Evolutionary conservation across 2,113 vertebrate species (phyloP).

Genomic region (Cygnus atratus): DNA sequence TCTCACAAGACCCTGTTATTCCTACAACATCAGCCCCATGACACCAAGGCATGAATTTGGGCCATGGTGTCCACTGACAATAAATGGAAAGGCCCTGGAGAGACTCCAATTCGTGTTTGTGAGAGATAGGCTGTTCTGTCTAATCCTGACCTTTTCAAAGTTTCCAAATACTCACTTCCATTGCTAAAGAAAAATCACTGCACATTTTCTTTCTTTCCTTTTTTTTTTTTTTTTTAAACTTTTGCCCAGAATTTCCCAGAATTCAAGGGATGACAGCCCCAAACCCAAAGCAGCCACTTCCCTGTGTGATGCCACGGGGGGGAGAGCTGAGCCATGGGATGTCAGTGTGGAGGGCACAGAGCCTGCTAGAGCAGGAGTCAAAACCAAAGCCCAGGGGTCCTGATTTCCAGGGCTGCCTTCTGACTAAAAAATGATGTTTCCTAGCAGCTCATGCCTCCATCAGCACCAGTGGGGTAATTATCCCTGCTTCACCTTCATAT

Average conservation of each 20-base stretch:
- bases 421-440: neutral
- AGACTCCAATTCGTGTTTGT: slow-evolving; percentile 14
- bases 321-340: rapidly evolving
- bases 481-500: neutral
- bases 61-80: neutral
- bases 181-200: neutral
- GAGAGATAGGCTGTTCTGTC: slow-evolving; percentile 21
- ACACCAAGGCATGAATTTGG: slow-evolving; percentile 2
- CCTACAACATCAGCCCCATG: neutral
- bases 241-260: neutral
- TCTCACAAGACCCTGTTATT: neutral
- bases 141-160: slow-evolving; percentile 45
- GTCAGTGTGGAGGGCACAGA: neutral
- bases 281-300: neutral
- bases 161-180: slow-evolving; percentile 19
- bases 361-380: neutral
- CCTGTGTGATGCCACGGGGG: neutral
- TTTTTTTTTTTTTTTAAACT: neutral
- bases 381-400: neutral
- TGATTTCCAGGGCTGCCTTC: neutral
- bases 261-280: neutral
- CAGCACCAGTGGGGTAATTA: neutral
- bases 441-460: neutral
- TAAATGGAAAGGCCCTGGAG: slow-evolving; percentile 13
- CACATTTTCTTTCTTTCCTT: neutral